These are phyloP conservation scores for Cybosia mesomella DNA, from an alignment of 2,888 invertebrate species.

Conservation along the genomic window DNA sequence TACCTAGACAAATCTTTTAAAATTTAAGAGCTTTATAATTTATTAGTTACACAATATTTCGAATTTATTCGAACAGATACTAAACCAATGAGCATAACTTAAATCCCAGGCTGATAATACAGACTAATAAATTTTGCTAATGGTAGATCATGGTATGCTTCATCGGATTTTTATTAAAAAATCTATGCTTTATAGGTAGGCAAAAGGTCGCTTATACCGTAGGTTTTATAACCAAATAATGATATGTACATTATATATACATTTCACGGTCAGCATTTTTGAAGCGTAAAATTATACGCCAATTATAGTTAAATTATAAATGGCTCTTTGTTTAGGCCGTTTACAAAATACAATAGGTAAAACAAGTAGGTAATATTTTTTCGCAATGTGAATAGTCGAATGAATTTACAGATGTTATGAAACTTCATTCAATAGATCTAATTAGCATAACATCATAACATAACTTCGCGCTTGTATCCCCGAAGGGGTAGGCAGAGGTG, in stretches of 20 bases:
- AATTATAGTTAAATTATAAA: conserved; percentile 9
- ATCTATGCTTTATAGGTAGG: no score
- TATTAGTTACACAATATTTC: no score
- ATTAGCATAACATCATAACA: neutral
- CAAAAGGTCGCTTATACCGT: no score
- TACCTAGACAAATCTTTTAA: no score
- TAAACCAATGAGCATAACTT: neutral
- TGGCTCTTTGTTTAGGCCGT: conserved; percentile 4
- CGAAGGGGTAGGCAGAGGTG: no score
- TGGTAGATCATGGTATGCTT: conserved; percentile 40
- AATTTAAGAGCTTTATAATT: no score
- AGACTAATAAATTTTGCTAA: conserved; percentile 29
- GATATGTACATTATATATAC: conserved; percentile 7
- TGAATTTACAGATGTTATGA: neutral
- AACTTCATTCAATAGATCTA: neutral
- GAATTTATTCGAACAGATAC: no score
- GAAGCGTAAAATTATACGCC: conserved; percentile 43
- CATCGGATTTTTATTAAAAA: neutral
- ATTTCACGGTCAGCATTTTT: conserved; percentile 41
- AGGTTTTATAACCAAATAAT: neutral
- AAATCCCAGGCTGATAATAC: conserved; percentile 24
- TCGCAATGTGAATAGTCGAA: neutral
- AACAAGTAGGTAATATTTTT: neutral
- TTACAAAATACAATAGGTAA: conserved; percentile 3
- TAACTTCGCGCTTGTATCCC: no score